Percentiles rank a stretch among this genome's conserved stretches.
phyloP scores from a whole-genome alignment of 35 echinoderm and acorn worm genomes.

The Eucidaris tribuloides region DNA sequence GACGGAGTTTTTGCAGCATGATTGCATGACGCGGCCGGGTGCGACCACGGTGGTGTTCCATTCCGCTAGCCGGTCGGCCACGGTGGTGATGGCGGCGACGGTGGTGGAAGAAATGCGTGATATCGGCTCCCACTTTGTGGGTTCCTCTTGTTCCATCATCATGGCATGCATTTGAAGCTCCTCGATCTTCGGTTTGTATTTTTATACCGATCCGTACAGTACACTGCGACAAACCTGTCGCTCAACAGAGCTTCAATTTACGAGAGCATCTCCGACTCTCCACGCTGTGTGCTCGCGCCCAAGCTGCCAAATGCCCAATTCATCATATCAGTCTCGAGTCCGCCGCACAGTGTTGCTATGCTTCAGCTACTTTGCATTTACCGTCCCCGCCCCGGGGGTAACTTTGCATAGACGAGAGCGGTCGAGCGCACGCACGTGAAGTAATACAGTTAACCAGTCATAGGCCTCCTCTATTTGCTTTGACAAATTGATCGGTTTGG shows the following conservation, averaged over 20 bases:
- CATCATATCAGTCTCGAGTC: background rate
- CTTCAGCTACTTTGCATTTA: constrained; percentile 14
- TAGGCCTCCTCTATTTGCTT: background rate
- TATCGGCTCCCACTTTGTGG: constrained; percentile 7
- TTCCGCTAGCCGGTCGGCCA: background rate
- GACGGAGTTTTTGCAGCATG: background rate
- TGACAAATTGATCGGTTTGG: background rate
- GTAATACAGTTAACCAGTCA: background rate
- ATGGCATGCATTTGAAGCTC: constrained; percentile 3
- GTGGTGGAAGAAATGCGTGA: background rate
- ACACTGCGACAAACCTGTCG: background rate
- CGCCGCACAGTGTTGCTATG: constrained; percentile 3
- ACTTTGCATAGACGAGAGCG: background rate
- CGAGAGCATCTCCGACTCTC: constrained; percentile 13
- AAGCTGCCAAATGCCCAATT: background rate
- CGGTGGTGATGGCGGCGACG: background rate
- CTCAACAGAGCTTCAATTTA: background rate
- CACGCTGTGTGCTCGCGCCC: background rate
- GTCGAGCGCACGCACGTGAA: background rate
- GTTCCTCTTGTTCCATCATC: constrained; percentile 4
- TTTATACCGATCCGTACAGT: background rate
- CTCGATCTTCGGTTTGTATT: background rate
- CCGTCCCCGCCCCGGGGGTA: background rate
- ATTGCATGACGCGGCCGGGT: background rate
- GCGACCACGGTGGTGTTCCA: background rate